Base-by-base conservation (phyloP, 2,113 vertebrate genomes). In the Centropus unirufus region DNA sequence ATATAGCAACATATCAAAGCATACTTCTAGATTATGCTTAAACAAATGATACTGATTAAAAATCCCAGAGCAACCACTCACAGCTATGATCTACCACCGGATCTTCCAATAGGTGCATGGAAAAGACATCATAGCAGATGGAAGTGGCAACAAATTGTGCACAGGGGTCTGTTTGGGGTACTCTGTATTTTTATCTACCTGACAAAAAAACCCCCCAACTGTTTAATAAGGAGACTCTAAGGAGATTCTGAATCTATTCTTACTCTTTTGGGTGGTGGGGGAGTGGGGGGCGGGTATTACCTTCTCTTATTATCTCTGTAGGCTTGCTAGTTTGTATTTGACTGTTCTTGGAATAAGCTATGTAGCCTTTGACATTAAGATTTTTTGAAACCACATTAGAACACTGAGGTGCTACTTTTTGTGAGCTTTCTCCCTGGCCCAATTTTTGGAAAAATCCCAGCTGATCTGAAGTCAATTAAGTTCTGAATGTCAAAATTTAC, bases 381-480 rank as follows among this genome's bases (percentile, higher is more conserved):
- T 55, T 92, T 92, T 94, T 73, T 81, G 16, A 89, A 95, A 72
- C 42, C 64, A n/a, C 8, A 4, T 74, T 77, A 40, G 62, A 90
- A 32, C 59, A 79, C 11, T 1, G 4, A 44, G n/a, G 24, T 70
- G 17, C 39, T 73, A 51, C 54, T 77, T 92, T 75, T 70, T 73
- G 61, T 84, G 47, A 87, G 34, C n/a, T 87, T 90, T 82, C 87
- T 55, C 21, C 44, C 7, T 82, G 68, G 47, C 81, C 93, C 94
- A 66, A 49, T 95, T 96, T 94, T 94, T 68, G 78, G 69, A 74
- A 89, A 88, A 92, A 80, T 95, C 92, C 86, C 94, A 86, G 36
- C 55, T 91, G 87, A 64, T 80, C 32, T 70, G 30, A 89, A 96
- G 64, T 93, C 93, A 95, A 83, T 96, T 94, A 97, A 79, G 49